These are phyloP conservation scores for Steinernema hermaphroditum DNA, from an alignment of 2,888 invertebrate genomes.

Conservation along the genomic window DNA sequence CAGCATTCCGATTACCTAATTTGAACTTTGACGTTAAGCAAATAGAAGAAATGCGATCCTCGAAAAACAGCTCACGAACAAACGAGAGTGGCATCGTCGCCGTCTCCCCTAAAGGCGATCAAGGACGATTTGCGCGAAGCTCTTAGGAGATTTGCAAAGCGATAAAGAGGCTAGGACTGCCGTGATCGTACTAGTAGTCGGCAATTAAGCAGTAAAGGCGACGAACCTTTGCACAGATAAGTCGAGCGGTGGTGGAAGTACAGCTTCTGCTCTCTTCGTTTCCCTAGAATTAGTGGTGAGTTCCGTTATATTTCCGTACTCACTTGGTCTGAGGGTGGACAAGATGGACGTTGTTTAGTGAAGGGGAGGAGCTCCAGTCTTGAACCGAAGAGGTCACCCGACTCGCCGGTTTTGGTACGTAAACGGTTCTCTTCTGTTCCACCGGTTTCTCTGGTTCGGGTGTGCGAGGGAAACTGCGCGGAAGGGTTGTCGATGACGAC, in stretches of 20 bases:
- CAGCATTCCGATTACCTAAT: constrained; percentile 4
- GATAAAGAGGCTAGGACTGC: not conserved
- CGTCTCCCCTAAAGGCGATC: constrained; percentile 2
- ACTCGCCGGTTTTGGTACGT: constrained; percentile 8
- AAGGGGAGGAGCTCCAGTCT: not conserved
- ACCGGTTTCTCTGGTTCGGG: not conserved
- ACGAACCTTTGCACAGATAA: not conserved
- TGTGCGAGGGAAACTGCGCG: not conserved
- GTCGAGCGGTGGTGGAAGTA: not conserved
- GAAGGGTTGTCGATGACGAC: not conserved
- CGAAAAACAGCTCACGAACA: not conserved
- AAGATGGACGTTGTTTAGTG: not conserved
- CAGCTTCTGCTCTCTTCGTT: not conserved
- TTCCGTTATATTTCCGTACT: not conserved
- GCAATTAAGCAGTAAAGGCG: constrained; percentile 5
- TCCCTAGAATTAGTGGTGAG: not conserved
- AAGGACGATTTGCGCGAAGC: constrained; percentile 3
- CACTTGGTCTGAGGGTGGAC: not conserved
- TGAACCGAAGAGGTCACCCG: constrained; percentile 10
- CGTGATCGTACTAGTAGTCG: not conserved
- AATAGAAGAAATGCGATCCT: not conserved
- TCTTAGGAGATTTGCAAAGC: constrained; percentile 9
- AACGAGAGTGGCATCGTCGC: not conserved
- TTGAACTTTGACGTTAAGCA: not conserved
- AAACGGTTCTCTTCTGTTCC: not conserved